Evolutionary conservation across 2,888 invertebrate genomes (phyloP).

Genomic region (Ommatoiulus sabulosus): DNA sequence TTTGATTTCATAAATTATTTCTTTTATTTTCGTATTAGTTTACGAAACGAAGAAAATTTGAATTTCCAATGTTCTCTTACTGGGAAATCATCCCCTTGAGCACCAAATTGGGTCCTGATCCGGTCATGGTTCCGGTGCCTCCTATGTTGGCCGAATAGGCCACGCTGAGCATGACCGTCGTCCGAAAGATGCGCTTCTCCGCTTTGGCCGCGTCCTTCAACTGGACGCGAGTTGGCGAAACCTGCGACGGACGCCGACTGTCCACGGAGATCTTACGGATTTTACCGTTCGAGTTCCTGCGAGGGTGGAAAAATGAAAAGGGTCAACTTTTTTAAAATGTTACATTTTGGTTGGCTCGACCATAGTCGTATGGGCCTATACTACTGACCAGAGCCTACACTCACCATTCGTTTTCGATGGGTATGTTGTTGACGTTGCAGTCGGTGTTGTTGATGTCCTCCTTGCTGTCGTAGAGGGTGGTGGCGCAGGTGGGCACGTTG

Average conservation of each 20-base stretch:
- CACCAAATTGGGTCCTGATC: slow-evolving; percentile 63
- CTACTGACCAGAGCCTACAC: neutral
- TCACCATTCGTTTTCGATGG: slow-evolving; percentile 50
- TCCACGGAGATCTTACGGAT: neutral
- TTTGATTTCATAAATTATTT: too few species aligned
- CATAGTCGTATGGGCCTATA: neutral
- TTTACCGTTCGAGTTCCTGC: slow-evolving; percentile 26
- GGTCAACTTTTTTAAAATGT: neutral
- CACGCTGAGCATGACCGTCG: slow-evolving; percentile 64
- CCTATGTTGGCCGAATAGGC: slow-evolving; percentile 64
- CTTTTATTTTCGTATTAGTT: too few species aligned
- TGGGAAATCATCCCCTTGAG: slow-evolving; percentile 73
- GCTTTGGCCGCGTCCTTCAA: slow-evolving; percentile 25
- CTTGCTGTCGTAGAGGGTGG: slow-evolving; percentile 56
- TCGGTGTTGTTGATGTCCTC: slow-evolving; percentile 50
- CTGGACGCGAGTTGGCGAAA: neutral
- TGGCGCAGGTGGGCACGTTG: slow-evolving; percentile 54
- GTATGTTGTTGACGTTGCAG: slow-evolving; percentile 38
- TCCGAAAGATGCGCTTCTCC: slow-evolving; percentile 60
- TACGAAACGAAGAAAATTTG: too few species aligned
- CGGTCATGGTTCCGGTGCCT: slow-evolving; percentile 63
- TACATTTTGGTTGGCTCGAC: neutral
- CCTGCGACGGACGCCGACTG: neutral
- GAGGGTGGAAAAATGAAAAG: neutral
- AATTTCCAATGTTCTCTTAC: too few species aligned